Conservation (phyloP, 2,888 invertebrate genomes). For the Incurvaria masculella region DNA sequence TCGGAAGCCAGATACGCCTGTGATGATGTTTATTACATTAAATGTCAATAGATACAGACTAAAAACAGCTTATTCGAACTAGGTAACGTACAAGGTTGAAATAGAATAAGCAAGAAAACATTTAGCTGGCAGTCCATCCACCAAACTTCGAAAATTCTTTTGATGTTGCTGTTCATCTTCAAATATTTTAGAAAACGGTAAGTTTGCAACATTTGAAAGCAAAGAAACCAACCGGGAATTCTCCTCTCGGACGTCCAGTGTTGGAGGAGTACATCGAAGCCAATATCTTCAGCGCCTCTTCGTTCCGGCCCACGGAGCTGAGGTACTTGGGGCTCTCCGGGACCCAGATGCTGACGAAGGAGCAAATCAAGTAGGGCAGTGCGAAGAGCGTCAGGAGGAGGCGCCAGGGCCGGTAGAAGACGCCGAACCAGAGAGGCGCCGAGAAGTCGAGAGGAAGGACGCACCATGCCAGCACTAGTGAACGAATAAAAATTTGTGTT, state of each 20-base stretch:
- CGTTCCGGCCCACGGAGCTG: slow-evolving; percentile 48
- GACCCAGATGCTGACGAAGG: slow-evolving; percentile 39
- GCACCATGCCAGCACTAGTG: slow-evolving; percentile 50
- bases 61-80: too few relatives aligned
- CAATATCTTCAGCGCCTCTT: slow-evolving; percentile 37
- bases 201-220: too few relatives aligned
- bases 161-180: too few relatives aligned
- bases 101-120: too few relatives aligned
- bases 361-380: slow-evolving; percentile 51
- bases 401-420: slow-evolving; percentile 61
- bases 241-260: not conserved
- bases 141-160: too few relatives aligned
- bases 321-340: slow-evolving; percentile 70
- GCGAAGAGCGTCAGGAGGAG: slow-evolving; percentile 56
- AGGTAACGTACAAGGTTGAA: too few relatives aligned
- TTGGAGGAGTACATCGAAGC: slow-evolving; percentile 1
- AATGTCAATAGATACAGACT: too few relatives aligned
- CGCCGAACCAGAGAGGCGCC: slow-evolving; percentile 23
- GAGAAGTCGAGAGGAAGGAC: slow-evolving; percentile 49
- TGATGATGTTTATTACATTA: too few relatives aligned
- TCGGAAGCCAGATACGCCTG: too few relatives aligned
- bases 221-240: not conserved
- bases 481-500: slow-evolving; percentile 3
- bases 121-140: too few relatives aligned
- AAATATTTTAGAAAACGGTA: too few relatives aligned